A percentile compares a stretch with the other conserved stretches of the same genome.
Evolutionary conservation across 2,113 vertebrate species (phyloP).

Genomic region (Nesoenas mayeri): DNA sequence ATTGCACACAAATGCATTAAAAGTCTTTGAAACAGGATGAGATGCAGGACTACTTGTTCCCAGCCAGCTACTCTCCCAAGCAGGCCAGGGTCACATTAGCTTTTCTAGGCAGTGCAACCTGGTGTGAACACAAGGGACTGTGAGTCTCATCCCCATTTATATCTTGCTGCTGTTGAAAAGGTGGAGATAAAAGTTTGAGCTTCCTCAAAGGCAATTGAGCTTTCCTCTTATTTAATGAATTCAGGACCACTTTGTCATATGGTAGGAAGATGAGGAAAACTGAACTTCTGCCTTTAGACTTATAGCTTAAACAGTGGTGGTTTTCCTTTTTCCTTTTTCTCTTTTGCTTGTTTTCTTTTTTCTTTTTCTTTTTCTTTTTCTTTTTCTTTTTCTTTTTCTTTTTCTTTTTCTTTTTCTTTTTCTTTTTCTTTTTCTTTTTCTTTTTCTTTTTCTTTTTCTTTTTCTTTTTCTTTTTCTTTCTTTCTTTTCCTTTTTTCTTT

Average conservation of each 20-base stretch:
- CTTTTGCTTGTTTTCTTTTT: no score
- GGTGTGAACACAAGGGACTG: background rate
- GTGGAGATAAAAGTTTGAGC: background rate
- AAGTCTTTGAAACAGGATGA: background rate
- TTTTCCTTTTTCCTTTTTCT: background rate
- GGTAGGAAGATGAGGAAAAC: background rate
- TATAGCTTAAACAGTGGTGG: background rate
- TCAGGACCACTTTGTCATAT: no score
- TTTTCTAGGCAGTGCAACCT: background rate
- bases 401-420: no score
- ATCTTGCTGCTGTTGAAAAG: background rate
- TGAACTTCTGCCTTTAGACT: background rate
- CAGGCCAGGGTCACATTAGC: background rate
- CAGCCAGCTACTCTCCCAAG: background rate
- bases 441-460: no score
- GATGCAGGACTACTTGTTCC: background rate
- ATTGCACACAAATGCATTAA: background rate
- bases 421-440: no score
- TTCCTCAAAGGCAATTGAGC: background rate
- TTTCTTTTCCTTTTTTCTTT: no score
- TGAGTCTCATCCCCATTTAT: background rate
- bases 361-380: no score
- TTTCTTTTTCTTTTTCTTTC: no score
- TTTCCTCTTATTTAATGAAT: background rate
- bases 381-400: no score